Conservation (phyloP, 2,888 invertebrate species). For the Rhaphigaster nebulosa region DNA sequence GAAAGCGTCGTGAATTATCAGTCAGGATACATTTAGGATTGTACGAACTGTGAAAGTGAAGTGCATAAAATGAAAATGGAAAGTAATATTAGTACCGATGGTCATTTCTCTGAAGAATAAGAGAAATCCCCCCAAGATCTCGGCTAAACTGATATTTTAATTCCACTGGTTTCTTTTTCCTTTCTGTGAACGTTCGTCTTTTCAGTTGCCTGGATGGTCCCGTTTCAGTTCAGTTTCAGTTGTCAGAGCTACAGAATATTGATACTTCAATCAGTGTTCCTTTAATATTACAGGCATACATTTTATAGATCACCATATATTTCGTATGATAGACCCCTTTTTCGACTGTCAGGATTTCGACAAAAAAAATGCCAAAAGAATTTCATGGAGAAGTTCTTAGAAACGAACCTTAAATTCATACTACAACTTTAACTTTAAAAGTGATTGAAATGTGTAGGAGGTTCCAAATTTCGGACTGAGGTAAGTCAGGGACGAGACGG, state of each 20-base stretch:
- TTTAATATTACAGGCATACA: too few species aligned
- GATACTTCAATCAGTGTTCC: too few species aligned
- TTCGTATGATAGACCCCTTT: too few species aligned
- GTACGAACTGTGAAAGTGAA: background rate
- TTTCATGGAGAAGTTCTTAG: too few species aligned
- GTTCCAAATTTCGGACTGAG: too few species aligned
- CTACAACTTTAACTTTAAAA: too few species aligned
- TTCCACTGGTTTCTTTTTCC: background rate
- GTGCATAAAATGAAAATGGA: slow-evolving; percentile 3
- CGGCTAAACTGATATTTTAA: background rate
- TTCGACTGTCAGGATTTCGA: too few species aligned
- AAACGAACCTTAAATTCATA: too few species aligned
- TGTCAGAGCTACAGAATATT: background rate
- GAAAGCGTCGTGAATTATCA: slow-evolving; percentile 22
- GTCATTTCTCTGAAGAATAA: background rate
- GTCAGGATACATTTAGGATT: background rate
- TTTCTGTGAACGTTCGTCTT: background rate
- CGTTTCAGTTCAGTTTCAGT: background rate
- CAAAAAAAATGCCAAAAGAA: too few species aligned
- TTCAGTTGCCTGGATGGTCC: background rate
- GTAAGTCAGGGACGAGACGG: too few species aligned
- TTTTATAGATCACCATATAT: too few species aligned
- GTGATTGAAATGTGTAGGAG: too few species aligned
- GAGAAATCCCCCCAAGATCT: background rate
- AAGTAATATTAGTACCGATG: background rate